These are phyloP conservation scores for Tympanoctomys barrerae DNA, from an alignment of 2,797 vertebrate genomes.

Conservation along the genomic window DNA sequence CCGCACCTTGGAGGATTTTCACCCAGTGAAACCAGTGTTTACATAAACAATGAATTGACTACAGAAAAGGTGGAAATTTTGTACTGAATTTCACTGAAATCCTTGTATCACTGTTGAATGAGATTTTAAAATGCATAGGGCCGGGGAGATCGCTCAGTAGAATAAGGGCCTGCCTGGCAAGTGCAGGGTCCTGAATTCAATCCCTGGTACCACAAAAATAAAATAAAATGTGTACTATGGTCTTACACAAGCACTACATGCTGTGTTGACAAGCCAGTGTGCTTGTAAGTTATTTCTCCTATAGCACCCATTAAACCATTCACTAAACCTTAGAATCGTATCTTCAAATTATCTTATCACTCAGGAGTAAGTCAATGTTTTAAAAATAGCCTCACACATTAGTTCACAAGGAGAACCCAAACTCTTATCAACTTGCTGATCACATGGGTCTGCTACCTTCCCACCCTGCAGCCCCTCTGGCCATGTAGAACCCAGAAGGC, in stretches of 20 bases:
- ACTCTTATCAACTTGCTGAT: neutral
- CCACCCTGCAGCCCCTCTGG: neutral
- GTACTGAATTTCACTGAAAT: conserved; percentile 41
- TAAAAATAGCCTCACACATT: neutral
- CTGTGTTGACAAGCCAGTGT: neutral
- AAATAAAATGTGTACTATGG: too few species aligned
- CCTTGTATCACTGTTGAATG: neutral
- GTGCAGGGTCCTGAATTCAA: too few species aligned
- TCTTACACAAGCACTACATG: neutral
- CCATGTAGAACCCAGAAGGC: neutral
- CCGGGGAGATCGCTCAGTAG: too few species aligned
- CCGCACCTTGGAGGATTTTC: neutral
- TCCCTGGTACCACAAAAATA: too few species aligned
- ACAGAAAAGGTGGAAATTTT: neutral
- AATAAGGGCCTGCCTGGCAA: too few species aligned
- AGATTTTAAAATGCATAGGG: neutral
- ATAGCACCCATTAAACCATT: neutral
- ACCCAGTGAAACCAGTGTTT: neutral
- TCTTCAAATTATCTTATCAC: conserved; percentile 3
- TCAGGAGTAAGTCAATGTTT: neutral
- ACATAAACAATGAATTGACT: neutral
- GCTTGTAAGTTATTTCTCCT: neutral
- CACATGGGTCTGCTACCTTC: neutral
- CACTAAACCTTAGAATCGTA: neutral
- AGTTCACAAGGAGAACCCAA: neutral